Percentiles rank a stretch among this genome's conserved stretches.
Evolutionary conservation across 2,797 vertebrate genomes (phyloP).

Genomic region (Chloroceryle inda): DNA sequence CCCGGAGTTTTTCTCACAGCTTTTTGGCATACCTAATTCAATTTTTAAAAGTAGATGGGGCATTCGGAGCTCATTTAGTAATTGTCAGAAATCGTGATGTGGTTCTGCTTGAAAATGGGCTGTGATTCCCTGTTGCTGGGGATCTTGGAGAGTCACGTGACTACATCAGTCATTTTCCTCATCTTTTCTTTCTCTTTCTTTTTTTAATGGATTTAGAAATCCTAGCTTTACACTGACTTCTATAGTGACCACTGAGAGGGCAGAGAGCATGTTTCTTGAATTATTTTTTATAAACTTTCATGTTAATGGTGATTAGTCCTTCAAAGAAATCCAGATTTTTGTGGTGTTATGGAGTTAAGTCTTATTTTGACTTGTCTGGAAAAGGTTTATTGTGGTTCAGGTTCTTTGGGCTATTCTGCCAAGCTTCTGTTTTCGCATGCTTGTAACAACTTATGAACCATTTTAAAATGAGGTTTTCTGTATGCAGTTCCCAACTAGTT

Average conservation of each 20-base stretch:
- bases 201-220: background rate
- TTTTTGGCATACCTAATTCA: constrained; percentile 27
- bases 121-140: background rate
- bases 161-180: background rate
- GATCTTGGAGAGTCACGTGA: background rate
- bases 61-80: background rate
- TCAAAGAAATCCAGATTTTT: background rate
- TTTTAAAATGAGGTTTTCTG: background rate
- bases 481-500: background rate
- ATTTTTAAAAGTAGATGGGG: background rate
- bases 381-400: background rate
- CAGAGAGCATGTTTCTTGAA: background rate
- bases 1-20: background rate
- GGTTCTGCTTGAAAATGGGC: background rate
- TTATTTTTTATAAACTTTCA: background rate
- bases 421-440: background rate
- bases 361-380: background rate
- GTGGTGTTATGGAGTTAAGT: background rate
- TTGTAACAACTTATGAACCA: background rate
- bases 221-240: background rate
- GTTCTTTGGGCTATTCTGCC: background rate
- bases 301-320: background rate
- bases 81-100: background rate
- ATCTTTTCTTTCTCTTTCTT: background rate
- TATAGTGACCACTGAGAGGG: background rate